phyloP scores from a whole-genome alignment of 2,113 vertebrate species.

The Paradoxurus hermaphroditus region DNA sequence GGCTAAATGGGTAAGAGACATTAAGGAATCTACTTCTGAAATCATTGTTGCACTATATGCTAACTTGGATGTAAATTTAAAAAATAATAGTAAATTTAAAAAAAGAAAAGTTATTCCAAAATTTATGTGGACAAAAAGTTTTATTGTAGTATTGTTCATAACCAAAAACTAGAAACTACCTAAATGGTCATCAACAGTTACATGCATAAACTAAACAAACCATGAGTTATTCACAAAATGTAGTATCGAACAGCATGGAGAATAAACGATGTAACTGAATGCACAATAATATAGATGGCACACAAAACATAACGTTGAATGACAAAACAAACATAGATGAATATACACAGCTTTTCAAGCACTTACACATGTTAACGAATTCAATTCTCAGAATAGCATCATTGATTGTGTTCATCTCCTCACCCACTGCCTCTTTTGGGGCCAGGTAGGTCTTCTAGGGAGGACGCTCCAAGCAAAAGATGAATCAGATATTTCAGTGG shows the following conservation, averaged over 20 bases:
- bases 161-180: constrained; percentile 24
- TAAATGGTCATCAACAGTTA: constrained; percentile 19
- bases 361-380: neutral
- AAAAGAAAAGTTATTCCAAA: constrained; percentile 42
- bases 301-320: neutral
- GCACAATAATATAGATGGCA: neutral
- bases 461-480: neutral
- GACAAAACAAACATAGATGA: neutral
- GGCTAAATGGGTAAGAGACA: too few relatives aligned
- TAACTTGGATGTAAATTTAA: too few relatives aligned
- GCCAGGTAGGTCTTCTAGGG: constrained; percentile 4
- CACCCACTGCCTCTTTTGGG: neutral
- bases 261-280: neutral
- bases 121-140: neutral
- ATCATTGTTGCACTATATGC: too few relatives aligned
- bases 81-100: too few relatives aligned
- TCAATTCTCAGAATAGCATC: neutral
- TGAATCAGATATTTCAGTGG: neutral
- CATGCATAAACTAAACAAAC: constrained; percentile 17
- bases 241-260: neutral
- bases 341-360: neutral
- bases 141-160: neutral
- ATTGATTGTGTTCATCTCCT: neutral
- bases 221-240: neutral
- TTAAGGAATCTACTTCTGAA: too few relatives aligned